Conservation (phyloP, 2,113 vertebrate genomes). For the pig (Sus scrofa) region T2T-Sscrofa CM000813.6:83903501-83904000, state of each 20-base stretch:
- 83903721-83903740: fast-evolving
- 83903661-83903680: background rate
- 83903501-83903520: background rate
- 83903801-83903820: background rate
- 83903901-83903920: constrained; percentile 47
- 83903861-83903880: constrained; percentile 25
- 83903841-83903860: background rate
- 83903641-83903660: background rate
- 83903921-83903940: background rate
- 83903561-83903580: background rate
- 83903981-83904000: too few species aligned
- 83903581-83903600: background rate
- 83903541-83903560: background rate
- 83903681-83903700: background rate
- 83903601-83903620: background rate
- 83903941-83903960: background rate
- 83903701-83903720: fast-evolving
- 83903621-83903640: background rate
- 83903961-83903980: fast-evolving
- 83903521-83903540: background rate
- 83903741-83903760: background rate
- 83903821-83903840: background rate
- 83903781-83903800: background rate
- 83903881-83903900: background rate
- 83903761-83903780: background rate